Evolutionary conservation across 2,113 vertebrate genomes (phyloP).

Genomic region (Syngnathus floridae): DNA sequence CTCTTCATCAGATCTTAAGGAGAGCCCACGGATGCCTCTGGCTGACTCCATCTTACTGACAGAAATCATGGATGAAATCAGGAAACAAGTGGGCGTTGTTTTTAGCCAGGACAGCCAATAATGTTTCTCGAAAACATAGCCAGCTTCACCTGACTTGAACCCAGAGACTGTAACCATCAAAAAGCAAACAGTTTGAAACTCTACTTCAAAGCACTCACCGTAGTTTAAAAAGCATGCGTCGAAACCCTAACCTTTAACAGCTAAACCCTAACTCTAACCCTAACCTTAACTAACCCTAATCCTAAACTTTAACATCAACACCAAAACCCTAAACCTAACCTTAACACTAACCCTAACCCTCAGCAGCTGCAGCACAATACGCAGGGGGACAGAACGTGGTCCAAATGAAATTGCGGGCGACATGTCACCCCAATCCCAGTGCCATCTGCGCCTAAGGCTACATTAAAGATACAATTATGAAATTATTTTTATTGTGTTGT

Average conservation of each 20-base stretch:
- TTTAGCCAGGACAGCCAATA: slow-evolving; percentile 63
- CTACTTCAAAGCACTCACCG: no score
- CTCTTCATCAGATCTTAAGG: slow-evolving; percentile 65
- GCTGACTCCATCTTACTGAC: slow-evolving; percentile 67
- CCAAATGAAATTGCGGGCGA: no score
- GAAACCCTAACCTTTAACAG: no score
- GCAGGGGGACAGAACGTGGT: no score
- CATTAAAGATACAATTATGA: slow-evolving; percentile 15
- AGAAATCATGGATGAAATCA: slow-evolving; percentile 71
- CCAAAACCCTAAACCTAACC: no score
- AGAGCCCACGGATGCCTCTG: slow-evolving; percentile 72
- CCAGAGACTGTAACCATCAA: slow-evolving; percentile 4
- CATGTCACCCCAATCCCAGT: no score
- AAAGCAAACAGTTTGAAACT: background rate
- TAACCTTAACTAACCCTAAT: no score
- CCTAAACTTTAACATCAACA: no score
- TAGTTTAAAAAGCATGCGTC: no score
- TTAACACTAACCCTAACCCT: no score
- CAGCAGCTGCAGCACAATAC: no score
- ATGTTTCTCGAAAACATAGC: slow-evolving; percentile 24
- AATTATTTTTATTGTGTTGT: slow-evolving; percentile 4
- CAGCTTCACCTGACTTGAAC: slow-evolving; percentile 31
- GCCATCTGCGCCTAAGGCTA: background rate
- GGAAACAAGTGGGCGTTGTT: slow-evolving; percentile 64
- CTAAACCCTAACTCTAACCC: no score